Conservation (phyloP, 2,797 vertebrate species). For the Mycteria americana region DNA sequence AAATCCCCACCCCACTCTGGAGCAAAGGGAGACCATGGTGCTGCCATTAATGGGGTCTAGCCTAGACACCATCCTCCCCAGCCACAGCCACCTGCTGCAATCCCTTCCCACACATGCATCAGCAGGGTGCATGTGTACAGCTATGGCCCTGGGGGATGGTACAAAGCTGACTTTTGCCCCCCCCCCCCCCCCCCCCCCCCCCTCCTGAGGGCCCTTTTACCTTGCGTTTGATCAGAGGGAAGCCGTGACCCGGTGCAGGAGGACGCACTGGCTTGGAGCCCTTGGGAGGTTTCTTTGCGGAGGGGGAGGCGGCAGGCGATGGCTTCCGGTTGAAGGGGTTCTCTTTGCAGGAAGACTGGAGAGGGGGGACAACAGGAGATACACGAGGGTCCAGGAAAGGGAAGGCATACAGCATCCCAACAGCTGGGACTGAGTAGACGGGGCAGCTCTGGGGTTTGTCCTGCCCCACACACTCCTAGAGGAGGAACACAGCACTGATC, state of each 20-base stretch:
- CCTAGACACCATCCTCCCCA: neutral
- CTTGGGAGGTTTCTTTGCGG: slow-evolving; percentile 77
- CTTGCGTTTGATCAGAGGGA: slow-evolving; percentile 93
- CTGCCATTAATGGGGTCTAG: neutral
- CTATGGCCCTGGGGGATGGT: neutral
- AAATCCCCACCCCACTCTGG: neutral
- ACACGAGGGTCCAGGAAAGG: neutral
- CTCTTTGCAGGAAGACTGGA: slow-evolving; percentile 83
- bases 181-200: too few relatives aligned
- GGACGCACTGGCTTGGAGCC: slow-evolving; percentile 88
- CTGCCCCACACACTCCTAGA: neutral
- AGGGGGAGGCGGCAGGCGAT: slow-evolving; percentile 76
- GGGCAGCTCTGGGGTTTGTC: neutral
- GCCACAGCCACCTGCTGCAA: neutral
- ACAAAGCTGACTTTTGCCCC: neutral
- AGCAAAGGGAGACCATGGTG: neutral
- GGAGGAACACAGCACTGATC: neutral
- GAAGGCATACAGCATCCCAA: neutral
- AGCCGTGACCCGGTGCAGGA: slow-evolving; percentile 86
- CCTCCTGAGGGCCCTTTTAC: slow-evolving; percentile 51
- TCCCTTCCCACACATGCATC: neutral
- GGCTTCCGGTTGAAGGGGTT: slow-evolving; percentile 96
- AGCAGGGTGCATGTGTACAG: neutral
- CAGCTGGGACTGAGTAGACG: neutral
- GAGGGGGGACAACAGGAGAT: neutral